These are phyloP conservation scores for Xestia sexstrigata DNA, from an alignment of 2,888 invertebrate species.

Conservation along the genomic window DNA sequence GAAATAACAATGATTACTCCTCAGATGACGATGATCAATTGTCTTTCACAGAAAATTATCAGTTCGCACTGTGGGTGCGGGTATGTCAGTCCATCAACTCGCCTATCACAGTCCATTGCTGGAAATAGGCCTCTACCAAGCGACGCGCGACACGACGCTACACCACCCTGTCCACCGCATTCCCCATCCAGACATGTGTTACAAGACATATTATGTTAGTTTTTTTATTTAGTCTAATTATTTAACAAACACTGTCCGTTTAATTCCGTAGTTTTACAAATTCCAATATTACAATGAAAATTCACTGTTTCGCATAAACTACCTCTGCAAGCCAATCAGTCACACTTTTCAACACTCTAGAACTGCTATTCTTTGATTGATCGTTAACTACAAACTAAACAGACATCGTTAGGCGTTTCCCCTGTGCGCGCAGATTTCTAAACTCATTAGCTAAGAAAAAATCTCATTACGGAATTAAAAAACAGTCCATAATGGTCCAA, in stretches of 20 bases:
- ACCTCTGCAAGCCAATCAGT: not conserved
- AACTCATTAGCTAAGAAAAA: constrained; percentile 60
- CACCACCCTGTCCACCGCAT: not conserved
- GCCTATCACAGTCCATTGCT: not conserved
- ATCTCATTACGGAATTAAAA: constrained; percentile 53
- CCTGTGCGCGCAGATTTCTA: constrained; percentile 45
- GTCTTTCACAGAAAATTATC: not conserved
- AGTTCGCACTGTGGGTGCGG: not conserved
- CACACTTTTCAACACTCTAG: not conserved
- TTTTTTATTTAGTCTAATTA: not conserved
- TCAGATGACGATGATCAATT: not conserved
- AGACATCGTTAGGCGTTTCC: constrained; percentile 35
- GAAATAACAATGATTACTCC: not conserved
- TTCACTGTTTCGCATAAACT: too few relatives aligned
- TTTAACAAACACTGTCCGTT: not conserved
- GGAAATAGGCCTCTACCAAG: not conserved
- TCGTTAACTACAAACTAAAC: constrained; percentile 39
- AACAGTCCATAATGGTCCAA: constrained; percentile 38
- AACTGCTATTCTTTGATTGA: constrained; percentile 28
- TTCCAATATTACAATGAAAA: not conserved
- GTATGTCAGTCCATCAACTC: not conserved
- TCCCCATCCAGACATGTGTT: not conserved
- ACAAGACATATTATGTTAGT: not conserved
- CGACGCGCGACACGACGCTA: too few relatives aligned
- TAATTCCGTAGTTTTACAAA: not conserved